Base-by-base conservation (phyloP, 2,113 vertebrate species). In the Scytalopus superciliaris region DNA sequence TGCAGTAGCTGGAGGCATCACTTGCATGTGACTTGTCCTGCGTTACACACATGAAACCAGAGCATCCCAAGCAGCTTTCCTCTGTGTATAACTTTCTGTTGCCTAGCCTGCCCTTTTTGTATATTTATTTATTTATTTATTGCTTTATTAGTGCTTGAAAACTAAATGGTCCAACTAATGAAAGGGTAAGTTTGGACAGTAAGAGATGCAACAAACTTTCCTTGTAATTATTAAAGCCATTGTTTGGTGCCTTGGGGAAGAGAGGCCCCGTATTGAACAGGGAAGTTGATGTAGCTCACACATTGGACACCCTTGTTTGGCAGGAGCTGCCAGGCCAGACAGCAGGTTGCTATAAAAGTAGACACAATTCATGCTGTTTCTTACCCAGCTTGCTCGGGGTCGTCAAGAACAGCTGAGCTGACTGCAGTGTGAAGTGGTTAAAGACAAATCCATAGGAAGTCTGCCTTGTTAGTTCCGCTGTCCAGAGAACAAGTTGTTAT, bases 281-380 rank as follows among this genome's bases (percentile, higher is more conserved):
- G 10, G 12, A 60, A 23, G 8, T 23, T 27, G 14, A 2, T 47
- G 17, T 53, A 60, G 23, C 5, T 59, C 18, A 3, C 0, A 0
- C 52, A 1, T 15, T 75, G 42, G n/a, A 23, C 37, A 23, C 35
- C 16, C 1, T 3, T 28, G 9, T 50, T n/a, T 42, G 17, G 4
- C 55, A 62, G 50, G 31, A 70, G 25, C 31, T 62, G 25, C 66
- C 42, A n/a, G 40, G 22, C 35, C 31, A 22, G 25, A 39, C 42
- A 63, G 27, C 12, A 39, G 62, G 0, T 68, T 50, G 12, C 23
- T 85, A 1, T 57, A 57, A 77, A 83, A 64, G 37, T n/a, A 35
- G 49, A 14, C 17, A 37, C 12, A 37, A 33, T 55, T 81, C 6
- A 2, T 45, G 19, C 59, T 77, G 40, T 53, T 73, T 73, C n/a